Base-by-base conservation (phyloP, 2,113 vertebrate genomes). In the Tinamus guttatus region DNA sequence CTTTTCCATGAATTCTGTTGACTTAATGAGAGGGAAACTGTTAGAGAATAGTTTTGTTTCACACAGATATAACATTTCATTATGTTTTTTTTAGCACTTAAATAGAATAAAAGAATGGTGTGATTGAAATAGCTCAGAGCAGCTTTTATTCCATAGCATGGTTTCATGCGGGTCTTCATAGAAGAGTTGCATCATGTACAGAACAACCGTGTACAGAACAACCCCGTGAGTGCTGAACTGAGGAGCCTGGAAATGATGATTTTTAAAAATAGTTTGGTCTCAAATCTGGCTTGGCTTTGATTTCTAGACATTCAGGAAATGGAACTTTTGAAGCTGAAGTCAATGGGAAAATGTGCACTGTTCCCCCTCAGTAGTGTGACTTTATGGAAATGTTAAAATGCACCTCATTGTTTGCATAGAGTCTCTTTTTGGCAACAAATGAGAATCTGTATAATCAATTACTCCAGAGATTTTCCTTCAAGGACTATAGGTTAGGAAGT, bases 311-410 rank as follows among this genome's bases (percentile, higher is more conserved):
- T 81, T 80, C 67, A 89, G 81, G 89, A 95, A 97, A 91, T 91
- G 47, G 64, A 96, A 92, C 67, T 82, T 95, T 62, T 7, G 7
- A 69, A 94, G 77, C 56, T 84, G 89, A 96, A 92, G 58, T 91
- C 51, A 88, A 56, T 85, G 68, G 84, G 90, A 84, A 83, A 90
- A 95, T 81, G 10, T 56, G 12, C 34, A 91, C 25, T 64, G 18
- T 91, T 97, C 78, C 25, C 83, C 63, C 49, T 82, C 28, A 79
- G 80, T 88, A 90, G 38, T 59, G 22, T 81, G 67, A 89, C 89
- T 94, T 94, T 79, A 92, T 92, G 80, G 80, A 97, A 96, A 93
- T 86, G 58, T 96, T 95, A 85, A 90, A 96, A 87, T 90, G 9
- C 41, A 81, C 78, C 64, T 91, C 87, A 51, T 91, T 94, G 64